Conservation (phyloP, 2,888 invertebrate species). For the Drosophila quinaria region DNA sequence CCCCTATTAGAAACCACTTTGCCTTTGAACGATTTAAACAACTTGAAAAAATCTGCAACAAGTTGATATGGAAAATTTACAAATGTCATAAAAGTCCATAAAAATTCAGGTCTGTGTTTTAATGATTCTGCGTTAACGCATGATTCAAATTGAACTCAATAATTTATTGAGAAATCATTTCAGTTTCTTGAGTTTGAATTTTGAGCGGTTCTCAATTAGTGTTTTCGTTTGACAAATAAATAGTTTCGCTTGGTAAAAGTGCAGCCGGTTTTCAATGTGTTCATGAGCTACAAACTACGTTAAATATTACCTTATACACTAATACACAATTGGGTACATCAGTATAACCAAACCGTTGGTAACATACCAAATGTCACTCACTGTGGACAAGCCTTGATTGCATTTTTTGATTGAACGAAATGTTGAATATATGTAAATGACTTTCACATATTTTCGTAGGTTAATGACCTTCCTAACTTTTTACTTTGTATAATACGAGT, state of each 20-base stretch:
- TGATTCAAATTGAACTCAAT: background rate
- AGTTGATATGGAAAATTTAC: background rate
- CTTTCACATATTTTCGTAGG: conserved; percentile 34
- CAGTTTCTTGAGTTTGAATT: background rate
- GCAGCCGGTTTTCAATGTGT: conserved; percentile 43
- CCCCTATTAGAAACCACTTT: background rate
- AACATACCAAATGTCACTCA: background rate
- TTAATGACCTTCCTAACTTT: background rate
- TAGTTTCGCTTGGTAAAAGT: conserved; percentile 39
- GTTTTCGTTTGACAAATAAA: conserved; percentile 6
- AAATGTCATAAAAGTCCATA: background rate
- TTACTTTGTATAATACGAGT: background rate
- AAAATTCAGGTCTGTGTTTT: background rate
- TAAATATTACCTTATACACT: conserved; percentile 37
- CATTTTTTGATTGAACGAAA: background rate
- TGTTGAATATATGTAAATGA: background rate
- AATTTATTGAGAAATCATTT: conserved; percentile 8
- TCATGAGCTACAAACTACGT: conserved; percentile 53
- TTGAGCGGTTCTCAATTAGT: conserved; percentile 1
- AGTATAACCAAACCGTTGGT: background rate
- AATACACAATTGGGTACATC: background rate
- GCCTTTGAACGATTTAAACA: background rate
- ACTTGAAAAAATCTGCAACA: background rate
- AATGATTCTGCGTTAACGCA: background rate
- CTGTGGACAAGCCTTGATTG: background rate